Base-by-base conservation (phyloP, 2,888 invertebrate genomes). In the Therioaphis trifolii region DNA sequence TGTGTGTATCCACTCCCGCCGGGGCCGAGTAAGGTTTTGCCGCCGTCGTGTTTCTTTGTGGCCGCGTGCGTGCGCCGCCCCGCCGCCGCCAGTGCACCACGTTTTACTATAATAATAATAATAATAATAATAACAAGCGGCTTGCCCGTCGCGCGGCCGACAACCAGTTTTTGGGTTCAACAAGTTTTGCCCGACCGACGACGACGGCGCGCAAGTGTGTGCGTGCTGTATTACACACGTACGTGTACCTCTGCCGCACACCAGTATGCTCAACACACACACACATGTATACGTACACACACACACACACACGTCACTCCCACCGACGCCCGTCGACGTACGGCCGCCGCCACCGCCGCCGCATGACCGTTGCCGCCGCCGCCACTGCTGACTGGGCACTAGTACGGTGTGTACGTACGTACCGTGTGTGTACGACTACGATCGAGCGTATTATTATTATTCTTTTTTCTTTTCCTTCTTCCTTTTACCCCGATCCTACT, bases 141-240 rank as follows among this genome's bases (percentile, higher is more conserved):
- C 58, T 55, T 78, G 21, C 3, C 40, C 29, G 78, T 35, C 68
- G 40, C 68, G 40, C 61, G 55, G 80, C 55, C 55, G 69, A 71
- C 80, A 80, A 80, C 80, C 80, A 80, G 80, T 80, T 80, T 80
- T 80, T 80, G 69, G 80, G 80, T 80, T 80, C 80, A 80, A 80
- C 72, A 80, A 80, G 80, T 80, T 71, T 9, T 80, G 71, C 46
- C 18, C 77, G 77, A 49, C 63, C 63, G 74, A 12, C 58, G 74
- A n/a, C n/a, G n/a, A n/a, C n/a, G 27, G 63, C 29, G 24, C 58
- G 43, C 58, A 7, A 27, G 63, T 18, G 58, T 21, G 58, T 15
- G 58, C 21, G 3, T n/a, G 35, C 7, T 7, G 35, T 35, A 35
- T 3, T 35, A 35, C 35, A 35, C 35, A 7, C 55, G 58, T 61